Percentiles rank a stretch among this genome's conserved stretches.
These are phyloP conservation scores for Phoeniculus purpureus DNA, from an alignment of 2,797 vertebrate species.

Conservation along the genomic window DNA sequence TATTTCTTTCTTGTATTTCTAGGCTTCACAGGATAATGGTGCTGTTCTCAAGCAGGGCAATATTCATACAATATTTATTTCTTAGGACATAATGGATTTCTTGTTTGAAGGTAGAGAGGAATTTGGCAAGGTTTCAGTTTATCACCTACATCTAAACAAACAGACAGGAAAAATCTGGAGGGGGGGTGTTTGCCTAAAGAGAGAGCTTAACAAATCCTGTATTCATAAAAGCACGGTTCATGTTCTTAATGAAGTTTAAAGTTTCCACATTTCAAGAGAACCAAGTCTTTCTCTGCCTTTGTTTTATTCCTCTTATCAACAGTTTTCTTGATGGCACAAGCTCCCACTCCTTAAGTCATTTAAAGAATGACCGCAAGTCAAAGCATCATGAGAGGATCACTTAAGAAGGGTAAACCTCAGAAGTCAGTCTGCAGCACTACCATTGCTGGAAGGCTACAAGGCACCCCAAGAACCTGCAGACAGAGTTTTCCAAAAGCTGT, in stretches of 20 bases:
- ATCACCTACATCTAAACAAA: constrained; percentile 35
- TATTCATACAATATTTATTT: not conserved
- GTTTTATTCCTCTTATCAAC: not conserved
- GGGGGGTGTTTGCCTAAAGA: not conserved
- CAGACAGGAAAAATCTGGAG: not conserved
- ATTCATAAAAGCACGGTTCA: constrained; percentile 14
- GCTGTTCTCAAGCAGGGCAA: not conserved
- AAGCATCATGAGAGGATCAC: not conserved
- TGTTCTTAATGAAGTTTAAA: not conserved
- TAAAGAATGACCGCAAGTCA: not conserved
- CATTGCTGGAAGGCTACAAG: not conserved
- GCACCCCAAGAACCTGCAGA: not conserved
- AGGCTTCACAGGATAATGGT: not conserved
- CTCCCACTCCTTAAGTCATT: not conserved
- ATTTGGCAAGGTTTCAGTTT: constrained; percentile 53
- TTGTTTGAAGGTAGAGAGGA: constrained; percentile 39
- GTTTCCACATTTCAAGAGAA: constrained; percentile 3
- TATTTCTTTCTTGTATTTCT: constrained; percentile 33
- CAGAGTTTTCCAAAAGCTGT: not conserved
- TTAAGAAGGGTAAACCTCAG: not conserved
- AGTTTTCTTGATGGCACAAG: not conserved
- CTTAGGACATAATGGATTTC: constrained; percentile 29
- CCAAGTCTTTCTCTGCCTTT: not conserved
- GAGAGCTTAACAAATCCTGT: not conserved
- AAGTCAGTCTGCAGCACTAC: not conserved